Conservation (phyloP, 2,797 vertebrate genomes). For the Pangasius djambal region DNA sequence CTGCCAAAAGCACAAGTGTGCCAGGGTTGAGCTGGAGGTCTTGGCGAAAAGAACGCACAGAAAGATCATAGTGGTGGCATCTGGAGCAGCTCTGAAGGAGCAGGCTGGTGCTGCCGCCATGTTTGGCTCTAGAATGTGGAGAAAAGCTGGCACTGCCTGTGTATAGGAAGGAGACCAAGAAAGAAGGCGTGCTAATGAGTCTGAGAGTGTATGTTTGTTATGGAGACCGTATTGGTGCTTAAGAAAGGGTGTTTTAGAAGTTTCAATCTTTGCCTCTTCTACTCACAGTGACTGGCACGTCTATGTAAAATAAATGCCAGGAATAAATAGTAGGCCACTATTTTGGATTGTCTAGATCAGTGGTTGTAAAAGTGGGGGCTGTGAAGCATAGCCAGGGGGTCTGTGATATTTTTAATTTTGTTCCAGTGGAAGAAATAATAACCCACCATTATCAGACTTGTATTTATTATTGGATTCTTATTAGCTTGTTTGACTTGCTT, state of each 20-base stretch:
- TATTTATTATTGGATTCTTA: slow-evolving; percentile 2
- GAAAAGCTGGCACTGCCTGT: slow-evolving; percentile 25
- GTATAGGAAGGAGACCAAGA: slow-evolving; percentile 35
- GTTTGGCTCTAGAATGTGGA: slow-evolving; percentile 67
- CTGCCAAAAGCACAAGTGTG: slow-evolving; percentile 28
- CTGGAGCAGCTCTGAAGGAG: slow-evolving; percentile 24
- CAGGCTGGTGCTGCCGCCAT: slow-evolving; percentile 66
- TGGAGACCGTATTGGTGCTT: slow-evolving; percentile 55
- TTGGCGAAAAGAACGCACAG: slow-evolving; percentile 20
- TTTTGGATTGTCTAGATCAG: neutral
- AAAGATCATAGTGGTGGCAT: slow-evolving; percentile 44
- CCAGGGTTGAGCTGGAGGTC: slow-evolving; percentile 20
- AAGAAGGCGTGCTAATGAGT: slow-evolving; percentile 33
- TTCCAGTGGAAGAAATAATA: neutral
- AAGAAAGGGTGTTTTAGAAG: slow-evolving; percentile 34
- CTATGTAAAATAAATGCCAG: slow-evolving; percentile 8
- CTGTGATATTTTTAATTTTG: neutral
- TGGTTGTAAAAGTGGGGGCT: neutral
- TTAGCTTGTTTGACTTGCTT: neutral
- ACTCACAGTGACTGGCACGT: neutral
- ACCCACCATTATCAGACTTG: neutral
- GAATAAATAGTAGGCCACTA: neutral
- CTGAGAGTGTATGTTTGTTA: slow-evolving; percentile 31
- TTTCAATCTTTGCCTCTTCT: neutral
- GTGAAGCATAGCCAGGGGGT: neutral